Conservation (phyloP, 1,140 invertebrate genomes). For the Gonatopus flavifemur region DNA sequence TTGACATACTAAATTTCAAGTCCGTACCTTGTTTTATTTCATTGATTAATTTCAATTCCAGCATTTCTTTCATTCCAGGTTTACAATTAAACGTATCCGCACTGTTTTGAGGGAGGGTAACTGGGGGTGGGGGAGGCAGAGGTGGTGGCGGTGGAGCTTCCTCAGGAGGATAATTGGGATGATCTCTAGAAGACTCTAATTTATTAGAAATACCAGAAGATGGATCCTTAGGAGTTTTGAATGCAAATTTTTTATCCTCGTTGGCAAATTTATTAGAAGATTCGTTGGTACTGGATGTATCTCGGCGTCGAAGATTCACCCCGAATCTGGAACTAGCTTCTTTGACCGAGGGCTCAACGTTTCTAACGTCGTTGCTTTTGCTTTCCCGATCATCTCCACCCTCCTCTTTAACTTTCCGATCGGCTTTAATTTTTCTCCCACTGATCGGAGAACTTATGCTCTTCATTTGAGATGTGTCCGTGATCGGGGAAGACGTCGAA, state of each 20-base stretch:
- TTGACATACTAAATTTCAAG: conserved; percentile 52
- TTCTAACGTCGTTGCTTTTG: conserved; percentile 62
- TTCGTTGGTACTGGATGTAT: conserved; percentile 56
- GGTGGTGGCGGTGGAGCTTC: conserved; percentile 41
- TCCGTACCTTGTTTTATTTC: conserved; percentile 80
- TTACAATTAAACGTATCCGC: conserved; percentile 43
- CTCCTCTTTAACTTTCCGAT: conserved; percentile 45
- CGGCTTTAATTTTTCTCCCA: conserved; percentile 50
- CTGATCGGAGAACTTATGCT: conserved; percentile 45
- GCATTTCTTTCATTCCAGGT: conserved; percentile 73
- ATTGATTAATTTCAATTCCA: conserved; percentile 76
- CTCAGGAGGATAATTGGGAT: conserved; percentile 35
- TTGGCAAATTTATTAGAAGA: conserved; percentile 59
- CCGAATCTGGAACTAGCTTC: conserved; percentile 73
- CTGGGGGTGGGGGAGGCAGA: conserved; percentile 41
- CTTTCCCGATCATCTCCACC: conserved; percentile 48
- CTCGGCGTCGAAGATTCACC: conserved; percentile 69
- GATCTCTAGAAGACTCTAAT: too few relatives aligned
- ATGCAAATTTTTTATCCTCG: conserved; percentile 42
- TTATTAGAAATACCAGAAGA: too few relatives aligned
- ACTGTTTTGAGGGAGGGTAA: conserved; percentile 9
- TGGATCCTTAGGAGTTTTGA: too few relatives aligned
- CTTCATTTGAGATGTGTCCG: conserved; percentile 23
- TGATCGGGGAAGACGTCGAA: conserved; percentile 14
- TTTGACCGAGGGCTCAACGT: conserved; percentile 67